phyloP scores from a whole-genome alignment of 1,140 invertebrate species.

The Drosophila ficusphila region DNA sequence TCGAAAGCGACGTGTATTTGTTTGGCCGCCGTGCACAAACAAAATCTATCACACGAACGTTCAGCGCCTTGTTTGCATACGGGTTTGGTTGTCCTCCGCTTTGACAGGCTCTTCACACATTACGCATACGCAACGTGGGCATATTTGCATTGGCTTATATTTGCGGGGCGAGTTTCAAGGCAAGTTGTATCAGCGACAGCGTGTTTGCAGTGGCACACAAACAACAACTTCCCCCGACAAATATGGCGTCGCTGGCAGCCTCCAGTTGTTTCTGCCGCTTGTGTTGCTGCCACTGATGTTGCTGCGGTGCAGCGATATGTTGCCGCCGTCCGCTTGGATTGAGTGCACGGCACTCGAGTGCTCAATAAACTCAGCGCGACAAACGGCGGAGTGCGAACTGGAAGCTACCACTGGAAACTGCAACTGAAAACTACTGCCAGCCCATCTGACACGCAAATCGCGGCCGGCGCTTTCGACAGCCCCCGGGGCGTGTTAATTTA shows the following conservation, averaged over 20 bases:
- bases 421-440: not conserved
- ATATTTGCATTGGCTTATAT: slow-evolving; percentile 72
- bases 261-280: slow-evolving; percentile 9
- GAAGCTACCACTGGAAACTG: slow-evolving; percentile 32
- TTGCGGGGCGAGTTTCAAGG: slow-evolving; percentile 53
- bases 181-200: slow-evolving; percentile 49
- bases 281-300: slow-evolving; percentile 9
- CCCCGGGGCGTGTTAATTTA: slow-evolving; percentile 44
- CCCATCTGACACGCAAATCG: slow-evolving; percentile 32
- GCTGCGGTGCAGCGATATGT: slow-evolving; percentile 19
- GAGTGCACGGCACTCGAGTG: slow-evolving; percentile 64
- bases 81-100: slow-evolving; percentile 14
- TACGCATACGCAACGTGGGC: slow-evolving; percentile 61
- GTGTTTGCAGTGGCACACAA: slow-evolving; percentile 50
- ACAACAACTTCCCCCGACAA: slow-evolving; percentile 55
- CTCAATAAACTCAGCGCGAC: slow-evolving; percentile 66
- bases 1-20: slow-evolving; percentile 33
- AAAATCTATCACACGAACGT: slow-evolving; percentile 25
- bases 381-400: slow-evolving; percentile 25
- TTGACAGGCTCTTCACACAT: slow-evolving; percentile 35
- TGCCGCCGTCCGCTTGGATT: slow-evolving; percentile 45
- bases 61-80: slow-evolving; percentile 31
- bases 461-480: slow-evolving; percentile 26
- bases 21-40: slow-evolving; percentile 26
- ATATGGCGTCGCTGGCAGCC: slow-evolving; percentile 40